These are phyloP conservation scores for Holacanthus passer DNA, from an alignment of 2,113 vertebrate genomes.

Conservation along the genomic window DNA sequence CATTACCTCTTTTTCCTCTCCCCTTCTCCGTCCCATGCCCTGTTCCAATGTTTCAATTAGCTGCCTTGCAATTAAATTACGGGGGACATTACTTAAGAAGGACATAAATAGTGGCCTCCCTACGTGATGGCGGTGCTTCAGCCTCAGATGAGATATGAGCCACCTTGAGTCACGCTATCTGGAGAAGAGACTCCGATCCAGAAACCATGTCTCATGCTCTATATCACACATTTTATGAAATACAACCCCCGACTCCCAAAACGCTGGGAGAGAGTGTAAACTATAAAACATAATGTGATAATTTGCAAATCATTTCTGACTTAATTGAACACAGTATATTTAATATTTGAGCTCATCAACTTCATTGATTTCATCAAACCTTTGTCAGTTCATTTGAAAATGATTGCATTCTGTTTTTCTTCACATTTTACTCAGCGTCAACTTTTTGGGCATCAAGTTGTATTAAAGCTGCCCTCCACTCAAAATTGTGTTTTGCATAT, in stretches of 20 bases:
- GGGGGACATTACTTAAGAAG: constrained; percentile 85
- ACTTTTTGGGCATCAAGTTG: background rate
- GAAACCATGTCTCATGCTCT: background rate
- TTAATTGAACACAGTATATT: too few relatives aligned
- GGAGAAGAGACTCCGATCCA: constrained; percentile 13
- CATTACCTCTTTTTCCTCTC: background rate
- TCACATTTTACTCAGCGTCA: too few relatives aligned
- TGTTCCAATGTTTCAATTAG: constrained; percentile 88
- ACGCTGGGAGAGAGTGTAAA: too few relatives aligned
- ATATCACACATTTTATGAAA: background rate
- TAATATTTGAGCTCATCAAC: too few relatives aligned
- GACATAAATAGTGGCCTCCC: constrained; percentile 90
- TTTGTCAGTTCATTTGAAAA: too few relatives aligned
- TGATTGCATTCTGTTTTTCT: too few relatives aligned
- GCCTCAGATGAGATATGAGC: constrained; percentile 75
- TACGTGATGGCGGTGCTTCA: constrained; percentile 79
- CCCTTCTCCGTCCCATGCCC: background rate
- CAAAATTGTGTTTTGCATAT: background rate
- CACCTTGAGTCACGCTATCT: constrained; percentile 24
- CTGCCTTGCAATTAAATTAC: constrained; percentile 92
- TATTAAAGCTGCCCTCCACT: background rate
- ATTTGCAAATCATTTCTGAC: too few relatives aligned
- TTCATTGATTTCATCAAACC: too few relatives aligned
- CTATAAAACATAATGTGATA: too few relatives aligned
- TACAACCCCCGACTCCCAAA: too few relatives aligned